Conservation (phyloP, 2,888 invertebrate species). For the Rhimphoctona megacephalus region DNA sequence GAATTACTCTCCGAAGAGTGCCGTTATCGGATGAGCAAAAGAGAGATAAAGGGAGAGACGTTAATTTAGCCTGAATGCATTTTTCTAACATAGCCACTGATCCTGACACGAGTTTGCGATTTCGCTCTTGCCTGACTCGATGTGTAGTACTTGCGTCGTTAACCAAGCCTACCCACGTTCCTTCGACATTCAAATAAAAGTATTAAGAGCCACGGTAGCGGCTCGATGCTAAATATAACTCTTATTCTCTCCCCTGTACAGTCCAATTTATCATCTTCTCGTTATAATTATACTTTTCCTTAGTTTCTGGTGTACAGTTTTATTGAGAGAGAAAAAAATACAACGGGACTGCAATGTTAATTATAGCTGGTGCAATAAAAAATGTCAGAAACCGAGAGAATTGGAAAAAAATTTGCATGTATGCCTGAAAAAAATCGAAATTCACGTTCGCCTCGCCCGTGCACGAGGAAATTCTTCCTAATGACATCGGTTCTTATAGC, state of each 20-base stretch:
- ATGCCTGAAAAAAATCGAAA: background rate
- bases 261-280: slow-evolving; percentile 43
- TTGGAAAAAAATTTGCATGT: slow-evolving; percentile 4
- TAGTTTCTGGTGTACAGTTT: background rate
- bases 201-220: too few species aligned
- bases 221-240: too few species aligned
- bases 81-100: slow-evolving; percentile 50
- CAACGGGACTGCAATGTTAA: slow-evolving; percentile 29
- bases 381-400: background rate
- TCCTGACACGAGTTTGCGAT: slow-evolving; percentile 57
- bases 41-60: slow-evolving; percentile 67
- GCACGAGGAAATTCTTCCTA: background rate
- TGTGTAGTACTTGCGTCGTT: slow-evolving; percentile 34
- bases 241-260: background rate
- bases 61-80: slow-evolving; percentile 65
- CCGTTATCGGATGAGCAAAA: slow-evolving; percentile 62
- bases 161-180: slow-evolving; percentile 44
- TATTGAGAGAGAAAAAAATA: background rate
- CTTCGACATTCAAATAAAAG: slow-evolving; percentile 43
- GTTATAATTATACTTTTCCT: slow-evolving; percentile 31
- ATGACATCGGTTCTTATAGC: background rate
- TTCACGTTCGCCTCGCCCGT: background rate
- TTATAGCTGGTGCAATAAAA: background rate
- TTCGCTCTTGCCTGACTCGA: slow-evolving; percentile 12
- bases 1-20: slow-evolving; percentile 58